These are phyloP conservation scores for Mormyrus iriodes DNA, from an alignment of 2,113 vertebrate species.

Conservation along the genomic window DNA sequence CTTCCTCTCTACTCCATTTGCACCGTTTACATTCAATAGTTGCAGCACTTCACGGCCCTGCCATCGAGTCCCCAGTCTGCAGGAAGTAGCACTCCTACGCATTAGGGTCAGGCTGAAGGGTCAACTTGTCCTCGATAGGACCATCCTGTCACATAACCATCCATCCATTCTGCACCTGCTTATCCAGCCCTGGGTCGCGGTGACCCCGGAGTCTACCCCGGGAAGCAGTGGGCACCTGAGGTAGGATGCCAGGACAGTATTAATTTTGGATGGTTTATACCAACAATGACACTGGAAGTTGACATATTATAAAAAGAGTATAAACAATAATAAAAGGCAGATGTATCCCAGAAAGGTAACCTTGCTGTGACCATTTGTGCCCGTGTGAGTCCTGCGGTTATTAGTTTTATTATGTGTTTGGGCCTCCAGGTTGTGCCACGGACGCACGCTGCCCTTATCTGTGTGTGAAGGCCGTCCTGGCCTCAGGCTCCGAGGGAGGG, in stretches of 20 bases:
- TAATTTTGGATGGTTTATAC: neutral
- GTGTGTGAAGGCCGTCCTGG: constrained; percentile 1
- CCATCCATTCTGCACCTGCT: neutral
- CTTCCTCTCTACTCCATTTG: neutral
- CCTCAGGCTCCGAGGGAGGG: neutral
- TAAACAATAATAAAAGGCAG: neutral
- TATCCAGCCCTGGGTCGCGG: neutral
- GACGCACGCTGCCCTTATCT: neutral
- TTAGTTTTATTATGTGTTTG: neutral
- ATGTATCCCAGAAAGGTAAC: neutral
- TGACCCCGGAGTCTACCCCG: neutral
- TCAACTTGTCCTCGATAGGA: neutral
- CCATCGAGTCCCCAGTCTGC: neutral
- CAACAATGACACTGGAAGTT: neutral
- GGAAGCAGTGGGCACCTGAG: neutral
- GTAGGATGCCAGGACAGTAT: neutral
- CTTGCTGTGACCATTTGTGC: neutral
- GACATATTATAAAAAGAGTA: neutral
- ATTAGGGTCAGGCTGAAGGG: neutral
- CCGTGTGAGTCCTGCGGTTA: neutral
- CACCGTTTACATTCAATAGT: neutral
- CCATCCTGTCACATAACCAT: neutral
- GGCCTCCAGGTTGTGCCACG: too few relatives aligned
- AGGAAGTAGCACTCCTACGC: neutral
- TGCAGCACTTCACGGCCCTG: neutral